A percentile compares a stretch with the other conserved stretches of the same genome.
Conservation (phyloP, 2,797 vertebrate genomes). For the Acrocephalus scirpaceus region DNA sequence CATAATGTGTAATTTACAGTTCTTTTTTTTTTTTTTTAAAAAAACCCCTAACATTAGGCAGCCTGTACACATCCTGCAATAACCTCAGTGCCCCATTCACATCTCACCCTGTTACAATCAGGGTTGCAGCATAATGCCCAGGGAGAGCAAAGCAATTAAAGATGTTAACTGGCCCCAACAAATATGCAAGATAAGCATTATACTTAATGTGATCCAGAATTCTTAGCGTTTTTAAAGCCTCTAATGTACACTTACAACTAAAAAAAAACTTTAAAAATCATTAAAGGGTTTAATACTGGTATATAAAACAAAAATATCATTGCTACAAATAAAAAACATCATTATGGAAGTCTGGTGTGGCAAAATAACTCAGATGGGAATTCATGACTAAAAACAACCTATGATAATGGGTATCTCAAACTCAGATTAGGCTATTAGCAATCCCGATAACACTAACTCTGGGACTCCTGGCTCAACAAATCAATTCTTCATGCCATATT, state of each 20-base stretch:
- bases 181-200: background rate
- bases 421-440: background rate
- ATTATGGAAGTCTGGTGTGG: background rate
- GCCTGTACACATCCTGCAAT: background rate
- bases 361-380: constrained; percentile 2
- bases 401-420: background rate
- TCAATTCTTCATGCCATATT: background rate
- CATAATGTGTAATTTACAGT: background rate
- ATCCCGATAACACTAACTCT: background rate
- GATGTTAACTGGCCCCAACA: background rate
- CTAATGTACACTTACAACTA: background rate
- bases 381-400: background rate
- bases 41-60: background rate
- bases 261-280: background rate
- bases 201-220: background rate
- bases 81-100: background rate
- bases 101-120: background rate
- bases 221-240: background rate
- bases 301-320: background rate
- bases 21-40: no score
- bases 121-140: background rate
- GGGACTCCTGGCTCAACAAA: background rate
- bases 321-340: background rate
- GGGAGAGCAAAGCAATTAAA: background rate
- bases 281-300: background rate